Percentiles rank a stretch among this genome's conserved stretches.
phyloP scores from a whole-genome alignment of 2,888 invertebrate species.

The Galeruca laticollis region DNA sequence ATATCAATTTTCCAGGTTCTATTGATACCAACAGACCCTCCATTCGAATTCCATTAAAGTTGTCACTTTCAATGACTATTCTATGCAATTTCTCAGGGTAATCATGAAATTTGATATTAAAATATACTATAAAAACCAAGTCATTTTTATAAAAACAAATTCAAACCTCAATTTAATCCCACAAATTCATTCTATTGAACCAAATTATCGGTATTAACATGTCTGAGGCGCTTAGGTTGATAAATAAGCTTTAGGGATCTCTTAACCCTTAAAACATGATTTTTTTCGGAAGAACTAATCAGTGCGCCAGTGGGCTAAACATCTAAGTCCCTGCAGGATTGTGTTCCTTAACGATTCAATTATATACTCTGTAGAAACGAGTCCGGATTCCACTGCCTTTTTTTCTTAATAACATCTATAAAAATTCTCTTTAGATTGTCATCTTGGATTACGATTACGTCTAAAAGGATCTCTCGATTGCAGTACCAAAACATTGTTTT shows the following conservation, averaged over 20 bases:
- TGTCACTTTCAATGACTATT: too few relatives aligned
- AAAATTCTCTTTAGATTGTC: constrained; percentile 13
- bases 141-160: too few relatives aligned
- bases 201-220: too few relatives aligned
- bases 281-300: constrained; percentile 2
- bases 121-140: too few relatives aligned
- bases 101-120: too few relatives aligned
- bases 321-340: not conserved
- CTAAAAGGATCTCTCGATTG: not conserved
- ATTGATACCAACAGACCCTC: too few relatives aligned
- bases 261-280: not conserved
- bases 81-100: too few relatives aligned
- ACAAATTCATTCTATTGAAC: too few relatives aligned
- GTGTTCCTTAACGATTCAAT: constrained; percentile 16
- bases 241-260: not conserved
- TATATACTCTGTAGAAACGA: constrained; percentile 1
- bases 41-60: too few relatives aligned
- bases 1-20: too few relatives aligned
- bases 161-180: too few relatives aligned
- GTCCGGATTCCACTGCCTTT: not conserved
- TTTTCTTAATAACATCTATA: constrained; percentile 15
- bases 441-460: constrained; percentile 4
- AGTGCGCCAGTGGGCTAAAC: constrained; percentile 2
- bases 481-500: not conserved
- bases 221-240: too few relatives aligned